phyloP scores from a whole-genome alignment of 2,888 invertebrate genomes.

The Pristionchus japonicus region DNA sequence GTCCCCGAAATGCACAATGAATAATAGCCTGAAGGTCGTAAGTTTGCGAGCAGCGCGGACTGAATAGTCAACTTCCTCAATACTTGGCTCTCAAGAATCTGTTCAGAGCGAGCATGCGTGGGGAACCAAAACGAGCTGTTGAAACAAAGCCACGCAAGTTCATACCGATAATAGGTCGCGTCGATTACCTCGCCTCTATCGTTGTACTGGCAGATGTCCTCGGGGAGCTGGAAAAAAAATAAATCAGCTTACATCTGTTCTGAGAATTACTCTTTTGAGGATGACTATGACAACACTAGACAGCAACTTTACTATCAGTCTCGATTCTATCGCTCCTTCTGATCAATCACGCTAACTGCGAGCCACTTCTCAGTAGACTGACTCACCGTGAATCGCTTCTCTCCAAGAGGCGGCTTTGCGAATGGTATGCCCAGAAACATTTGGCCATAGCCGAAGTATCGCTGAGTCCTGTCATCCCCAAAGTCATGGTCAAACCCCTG shows the following conservation, averaged over 20 bases:
- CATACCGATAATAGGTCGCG: neutral
- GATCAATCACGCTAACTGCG: too few species aligned
- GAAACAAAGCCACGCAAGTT: too few species aligned
- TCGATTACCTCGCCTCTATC: neutral
- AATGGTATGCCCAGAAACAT: conserved; percentile 2
- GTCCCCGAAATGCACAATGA: neutral
- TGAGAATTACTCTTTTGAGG: neutral
- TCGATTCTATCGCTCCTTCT: too few species aligned
- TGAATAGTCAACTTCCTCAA: too few species aligned
- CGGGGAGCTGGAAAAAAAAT: neutral
- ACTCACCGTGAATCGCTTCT: neutral
- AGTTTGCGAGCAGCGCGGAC: too few species aligned
- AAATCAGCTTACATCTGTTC: neutral
- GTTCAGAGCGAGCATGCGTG: too few species aligned
- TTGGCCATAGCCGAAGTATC: neutral
- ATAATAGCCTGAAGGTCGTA: too few species aligned
- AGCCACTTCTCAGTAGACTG: too few species aligned
- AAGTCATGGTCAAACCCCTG: neutral
- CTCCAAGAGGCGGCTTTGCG: neutral
- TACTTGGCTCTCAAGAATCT: too few species aligned
- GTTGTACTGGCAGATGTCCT: neutral
- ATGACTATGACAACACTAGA: too few species aligned
- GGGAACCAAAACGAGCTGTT: too few species aligned
- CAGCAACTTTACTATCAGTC: too few species aligned
- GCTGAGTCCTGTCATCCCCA: neutral